These are phyloP conservation scores for Grus americana DNA, from an alignment of 2,113 vertebrate genomes.

Conservation along the genomic window DNA sequence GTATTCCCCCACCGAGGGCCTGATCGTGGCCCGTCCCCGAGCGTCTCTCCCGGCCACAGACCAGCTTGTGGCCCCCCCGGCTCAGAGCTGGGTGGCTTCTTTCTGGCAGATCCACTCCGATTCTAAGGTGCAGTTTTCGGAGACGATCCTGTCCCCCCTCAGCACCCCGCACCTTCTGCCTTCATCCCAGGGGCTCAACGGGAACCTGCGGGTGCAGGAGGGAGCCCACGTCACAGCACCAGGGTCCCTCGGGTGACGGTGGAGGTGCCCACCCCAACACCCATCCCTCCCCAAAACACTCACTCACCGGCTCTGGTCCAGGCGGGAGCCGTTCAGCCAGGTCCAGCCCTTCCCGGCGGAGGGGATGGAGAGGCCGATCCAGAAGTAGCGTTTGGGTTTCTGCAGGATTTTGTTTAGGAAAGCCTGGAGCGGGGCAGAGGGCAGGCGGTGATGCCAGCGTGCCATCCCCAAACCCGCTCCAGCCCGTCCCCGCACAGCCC, in stretches of 20 bases:
- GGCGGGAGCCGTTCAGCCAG: background rate
- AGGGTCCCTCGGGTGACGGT: background rate
- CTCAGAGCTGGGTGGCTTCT: background rate
- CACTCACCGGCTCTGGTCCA: background rate
- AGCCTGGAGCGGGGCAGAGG: background rate
- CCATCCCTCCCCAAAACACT: background rate
- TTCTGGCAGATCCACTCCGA: background rate
- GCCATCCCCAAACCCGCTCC: background rate
- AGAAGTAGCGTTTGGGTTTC: background rate
- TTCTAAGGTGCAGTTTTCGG: accelerated
- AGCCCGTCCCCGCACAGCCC: background rate
- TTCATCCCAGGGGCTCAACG: accelerated
- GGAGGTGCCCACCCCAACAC: too few species aligned
- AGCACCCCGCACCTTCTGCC: accelerated
- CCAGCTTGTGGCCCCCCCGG: background rate
- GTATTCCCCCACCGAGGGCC: accelerated
- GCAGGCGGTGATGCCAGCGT: too few species aligned
- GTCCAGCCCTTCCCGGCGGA: background rate
- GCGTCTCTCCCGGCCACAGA: accelerated
- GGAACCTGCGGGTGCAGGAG: background rate
- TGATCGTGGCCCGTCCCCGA: background rate
- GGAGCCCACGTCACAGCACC: background rate
- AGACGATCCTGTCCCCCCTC: background rate
- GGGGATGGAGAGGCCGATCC: background rate
- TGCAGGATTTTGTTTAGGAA: accelerated